These are phyloP conservation scores for Penaeus monodon DNA, from an alignment of 2,888 invertebrate genomes.

Conservation along the genomic window DNA sequence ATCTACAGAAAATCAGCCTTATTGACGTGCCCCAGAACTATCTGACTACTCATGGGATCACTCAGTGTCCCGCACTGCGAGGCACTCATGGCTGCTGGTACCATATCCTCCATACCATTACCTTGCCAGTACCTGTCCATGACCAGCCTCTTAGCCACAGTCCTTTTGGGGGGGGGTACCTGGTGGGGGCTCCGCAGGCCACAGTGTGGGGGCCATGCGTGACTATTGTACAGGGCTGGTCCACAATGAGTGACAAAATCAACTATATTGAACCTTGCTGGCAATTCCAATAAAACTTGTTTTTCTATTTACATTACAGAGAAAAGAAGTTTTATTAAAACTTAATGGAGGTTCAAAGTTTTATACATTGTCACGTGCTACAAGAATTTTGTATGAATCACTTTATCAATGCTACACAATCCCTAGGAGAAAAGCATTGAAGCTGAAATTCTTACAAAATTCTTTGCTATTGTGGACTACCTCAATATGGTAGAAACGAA, in stretches of 20 bases:
- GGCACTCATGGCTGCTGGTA: conserved; percentile 60
- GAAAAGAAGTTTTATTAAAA: conserved; percentile 52
- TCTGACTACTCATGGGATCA: conserved; percentile 42
- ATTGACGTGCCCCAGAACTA: conserved; percentile 42
- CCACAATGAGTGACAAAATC: conserved; percentile 59
- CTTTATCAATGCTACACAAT: conserved; percentile 52
- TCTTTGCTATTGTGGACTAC: conserved; percentile 61
- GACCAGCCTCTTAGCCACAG: conserved; percentile 63
- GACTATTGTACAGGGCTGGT: conserved; percentile 61
- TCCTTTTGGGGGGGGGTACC: conserved; percentile 57
- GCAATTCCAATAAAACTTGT: conserved; percentile 48
- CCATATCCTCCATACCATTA: conserved; percentile 63
- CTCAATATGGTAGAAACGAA: conserved; percentile 62
- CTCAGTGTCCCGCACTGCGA: conserved; percentile 53
- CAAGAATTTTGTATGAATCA: conserved; percentile 56
- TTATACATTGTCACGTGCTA: conserved; percentile 57
- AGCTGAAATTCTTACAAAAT: conserved; percentile 57
- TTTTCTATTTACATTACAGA: conserved; percentile 49
- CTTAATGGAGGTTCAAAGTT: conserved; percentile 49
- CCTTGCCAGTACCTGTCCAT: conserved; percentile 62
- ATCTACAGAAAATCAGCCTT: conserved; percentile 58
- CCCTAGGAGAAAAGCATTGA: conserved; percentile 54
- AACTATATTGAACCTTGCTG: conserved; percentile 49
- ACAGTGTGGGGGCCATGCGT: conserved; percentile 59
- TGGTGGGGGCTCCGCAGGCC: conserved; percentile 55